These are phyloP conservation scores for Anguilla marmorata DNA, from an alignment of 2,797 vertebrate genomes.

Conservation along the genomic window DNA sequence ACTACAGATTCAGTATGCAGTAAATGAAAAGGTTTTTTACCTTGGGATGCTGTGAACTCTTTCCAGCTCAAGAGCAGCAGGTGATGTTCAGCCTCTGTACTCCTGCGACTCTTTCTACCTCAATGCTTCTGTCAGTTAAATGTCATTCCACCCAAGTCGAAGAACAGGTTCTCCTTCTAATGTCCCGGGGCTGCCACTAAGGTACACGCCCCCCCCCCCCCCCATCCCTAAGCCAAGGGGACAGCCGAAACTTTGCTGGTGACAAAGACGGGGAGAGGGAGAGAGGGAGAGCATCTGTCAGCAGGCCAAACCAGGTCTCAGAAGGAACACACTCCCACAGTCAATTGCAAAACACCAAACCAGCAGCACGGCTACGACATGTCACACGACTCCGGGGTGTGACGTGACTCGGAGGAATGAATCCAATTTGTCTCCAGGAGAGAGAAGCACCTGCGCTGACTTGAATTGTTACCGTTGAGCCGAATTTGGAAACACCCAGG, in stretches of 20 bases:
- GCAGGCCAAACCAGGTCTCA: slow-evolving; percentile 63
- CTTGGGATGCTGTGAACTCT: slow-evolving; percentile 36
- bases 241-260: slow-evolving; percentile 58
- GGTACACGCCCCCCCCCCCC: neutral
- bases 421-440: neutral
- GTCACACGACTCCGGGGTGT: neutral
- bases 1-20: neutral
- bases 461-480: neutral
- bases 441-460: neutral
- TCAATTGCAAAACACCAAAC: slow-evolving; percentile 24
- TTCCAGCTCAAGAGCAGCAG: slow-evolving; percentile 26
- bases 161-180: slow-evolving; percentile 68
- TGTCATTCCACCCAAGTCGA: slow-evolving; percentile 43
- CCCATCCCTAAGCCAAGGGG: slow-evolving; percentile 26
- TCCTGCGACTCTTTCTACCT: slow-evolving; percentile 53
- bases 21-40: slow-evolving; percentile 55
- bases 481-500: neutral
- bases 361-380: slow-evolving; percentile 18
- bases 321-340: slow-evolving; percentile 29
- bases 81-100: slow-evolving; percentile 49
- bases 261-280: slow-evolving; percentile 3
- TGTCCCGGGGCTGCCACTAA: neutral
- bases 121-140: slow-evolving; percentile 47
- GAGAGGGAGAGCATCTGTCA: slow-evolving; percentile 36
- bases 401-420: slow-evolving; percentile 14